Conservation (phyloP, 2,888 invertebrate genomes). For the Caenorhabditis afra region DNA sequence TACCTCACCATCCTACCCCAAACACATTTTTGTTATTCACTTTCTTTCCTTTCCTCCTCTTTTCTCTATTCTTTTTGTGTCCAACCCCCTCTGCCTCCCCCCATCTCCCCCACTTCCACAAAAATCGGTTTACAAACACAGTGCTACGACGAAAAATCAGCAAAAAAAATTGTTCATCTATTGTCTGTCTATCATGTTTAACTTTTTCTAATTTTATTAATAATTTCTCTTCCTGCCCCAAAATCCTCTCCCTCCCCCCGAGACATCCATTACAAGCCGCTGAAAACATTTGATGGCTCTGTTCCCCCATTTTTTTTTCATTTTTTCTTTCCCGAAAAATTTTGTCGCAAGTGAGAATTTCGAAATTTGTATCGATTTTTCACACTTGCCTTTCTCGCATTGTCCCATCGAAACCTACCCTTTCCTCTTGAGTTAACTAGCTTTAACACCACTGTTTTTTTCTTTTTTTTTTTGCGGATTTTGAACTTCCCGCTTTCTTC, state of each 20-base stretch:
- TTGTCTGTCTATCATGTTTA: slow-evolving; percentile 12
- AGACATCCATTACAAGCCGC: too few relatives aligned
- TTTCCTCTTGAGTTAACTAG: slow-evolving; percentile 17
- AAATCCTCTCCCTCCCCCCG: too few relatives aligned
- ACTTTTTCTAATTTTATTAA: slow-evolving; percentile 30
- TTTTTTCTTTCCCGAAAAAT: not conserved
- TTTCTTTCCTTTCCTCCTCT: slow-evolving; percentile 10
- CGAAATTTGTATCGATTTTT: not conserved
- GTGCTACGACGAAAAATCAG: too few relatives aligned
- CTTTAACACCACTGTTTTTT: slow-evolving; percentile 18
- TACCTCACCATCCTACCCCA: not conserved
- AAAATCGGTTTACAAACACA: not conserved
- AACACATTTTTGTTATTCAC: slow-evolving; percentile 21
- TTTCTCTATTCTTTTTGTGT: not conserved
- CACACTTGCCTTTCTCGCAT: not conserved
- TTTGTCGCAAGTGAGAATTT: not conserved
- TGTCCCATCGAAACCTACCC: not conserved
- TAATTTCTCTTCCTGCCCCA: not conserved
- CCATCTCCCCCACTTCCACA: not conserved
- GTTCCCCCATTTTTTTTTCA: not conserved
- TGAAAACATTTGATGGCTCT: not conserved
- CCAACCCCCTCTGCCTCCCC: not conserved
- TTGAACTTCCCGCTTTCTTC: not conserved
- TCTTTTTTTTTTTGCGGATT: slow-evolving; percentile 1
- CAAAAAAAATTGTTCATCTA: not conserved